Evolutionary conservation across 2,888 invertebrate species (phyloP).

Genomic region (Netelia inedita): DNA sequence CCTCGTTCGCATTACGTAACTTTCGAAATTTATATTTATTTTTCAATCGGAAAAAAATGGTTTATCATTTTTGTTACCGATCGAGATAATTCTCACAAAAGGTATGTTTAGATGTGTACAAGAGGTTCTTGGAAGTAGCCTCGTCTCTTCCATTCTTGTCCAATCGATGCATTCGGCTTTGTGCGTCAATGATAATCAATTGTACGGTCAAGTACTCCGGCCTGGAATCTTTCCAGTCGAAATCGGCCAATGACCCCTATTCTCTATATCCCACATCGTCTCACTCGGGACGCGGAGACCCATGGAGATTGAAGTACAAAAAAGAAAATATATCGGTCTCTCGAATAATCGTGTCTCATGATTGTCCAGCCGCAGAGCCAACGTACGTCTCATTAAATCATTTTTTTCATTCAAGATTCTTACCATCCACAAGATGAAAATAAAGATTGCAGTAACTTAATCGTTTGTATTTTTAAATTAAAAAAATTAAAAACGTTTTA

Average conservation of each 20-base stretch:
- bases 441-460: neutral
- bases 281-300: neutral
- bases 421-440: neutral
- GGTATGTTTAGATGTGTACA: no score
- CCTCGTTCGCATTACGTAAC: no score
- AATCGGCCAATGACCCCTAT: conserved; percentile 29
- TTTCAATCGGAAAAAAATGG: neutral
- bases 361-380: conserved; percentile 70
- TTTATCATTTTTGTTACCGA: neutral
- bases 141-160: no score
- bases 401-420: neutral
- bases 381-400: conserved; percentile 69
- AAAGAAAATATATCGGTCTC: neutral
- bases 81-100: no score
- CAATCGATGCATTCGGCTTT: conserved; percentile 75
- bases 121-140: no score
- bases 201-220: conserved; percentile 77
- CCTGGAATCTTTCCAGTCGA: conserved; percentile 38
- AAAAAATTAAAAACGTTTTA: no score
- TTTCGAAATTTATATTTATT: no score
- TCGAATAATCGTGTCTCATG: conserved; percentile 69
- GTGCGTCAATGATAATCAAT: conserved; percentile 80
- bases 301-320: conserved; percentile 23
- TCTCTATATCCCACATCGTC: neutral
- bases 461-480: no score